phyloP scores from a whole-genome alignment of 1,140 invertebrate species.

The Calephelis virginiensis region DNA sequence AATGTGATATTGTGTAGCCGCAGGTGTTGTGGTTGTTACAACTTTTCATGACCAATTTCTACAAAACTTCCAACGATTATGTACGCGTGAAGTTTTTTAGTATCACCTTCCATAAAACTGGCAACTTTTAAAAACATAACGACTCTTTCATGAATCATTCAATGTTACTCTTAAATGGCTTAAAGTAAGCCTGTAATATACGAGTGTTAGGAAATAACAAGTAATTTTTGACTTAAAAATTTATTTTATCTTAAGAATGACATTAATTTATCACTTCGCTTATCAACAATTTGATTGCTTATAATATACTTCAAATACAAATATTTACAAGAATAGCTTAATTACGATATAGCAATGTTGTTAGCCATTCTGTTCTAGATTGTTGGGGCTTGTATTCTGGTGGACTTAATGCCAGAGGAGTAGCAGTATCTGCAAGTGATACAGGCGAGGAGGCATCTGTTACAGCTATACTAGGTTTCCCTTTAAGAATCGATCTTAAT shows the following conservation, averaged over 20 bases:
- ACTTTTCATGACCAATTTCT: slow-evolving; percentile 9
- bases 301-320: slow-evolving; percentile 63
- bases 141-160: not conserved
- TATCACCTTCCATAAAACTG: slow-evolving; percentile 9
- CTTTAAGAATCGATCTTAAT: slow-evolving; percentile 78
- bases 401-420: slow-evolving; percentile 70
- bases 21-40: slow-evolving; percentile 9
- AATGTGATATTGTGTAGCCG: not conserved
- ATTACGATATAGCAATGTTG: slow-evolving; percentile 67
- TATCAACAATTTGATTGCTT: slow-evolving; percentile 69
- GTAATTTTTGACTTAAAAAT: slow-evolving; percentile 43
- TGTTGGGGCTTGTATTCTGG: slow-evolving; percentile 77
- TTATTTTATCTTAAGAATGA: slow-evolving; percentile 73
- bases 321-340: slow-evolving; percentile 59
- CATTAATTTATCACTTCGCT: slow-evolving; percentile 56
- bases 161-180: not conserved
- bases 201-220: not conserved
- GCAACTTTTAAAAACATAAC: slow-evolving; percentile 1
- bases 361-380: slow-evolving; percentile 73
- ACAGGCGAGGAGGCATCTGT: slow-evolving; percentile 70
- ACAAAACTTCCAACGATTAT: not conserved
- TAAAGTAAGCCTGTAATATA: not conserved
- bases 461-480: slow-evolving; percentile 78
- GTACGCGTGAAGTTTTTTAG: slow-evolving; percentile 9
- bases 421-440: slow-evolving; percentile 69